Conservation (phyloP, 2,113 vertebrate genomes). For the Crotophaga sulcirostris region DNA sequence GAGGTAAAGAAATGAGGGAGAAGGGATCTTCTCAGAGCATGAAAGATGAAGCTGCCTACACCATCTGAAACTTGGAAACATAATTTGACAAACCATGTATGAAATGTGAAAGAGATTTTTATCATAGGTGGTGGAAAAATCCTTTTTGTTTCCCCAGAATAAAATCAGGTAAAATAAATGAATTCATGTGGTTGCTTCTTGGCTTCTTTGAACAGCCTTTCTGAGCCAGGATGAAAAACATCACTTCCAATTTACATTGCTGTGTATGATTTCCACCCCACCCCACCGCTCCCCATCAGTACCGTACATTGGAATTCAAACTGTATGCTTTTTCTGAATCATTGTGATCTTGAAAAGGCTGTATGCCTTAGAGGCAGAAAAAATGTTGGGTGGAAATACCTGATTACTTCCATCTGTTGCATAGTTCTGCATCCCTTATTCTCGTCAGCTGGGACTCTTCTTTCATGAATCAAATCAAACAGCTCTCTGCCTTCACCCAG, state of each 20-base stretch:
- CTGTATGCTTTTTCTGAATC: background rate
- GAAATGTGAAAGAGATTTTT: background rate
- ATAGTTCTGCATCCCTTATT: background rate
- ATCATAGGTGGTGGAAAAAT: background rate
- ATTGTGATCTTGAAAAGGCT: background rate
- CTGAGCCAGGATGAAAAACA: background rate
- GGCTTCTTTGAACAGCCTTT: background rate
- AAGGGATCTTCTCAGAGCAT: background rate
- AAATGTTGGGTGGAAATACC: background rate
- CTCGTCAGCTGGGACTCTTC: background rate
- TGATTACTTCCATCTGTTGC: background rate
- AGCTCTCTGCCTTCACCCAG: background rate
- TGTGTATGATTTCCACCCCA: background rate
- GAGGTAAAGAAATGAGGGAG: background rate
- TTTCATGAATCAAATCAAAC: background rate
- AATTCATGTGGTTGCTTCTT: background rate
- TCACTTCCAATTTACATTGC: background rate
- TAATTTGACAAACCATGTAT: background rate
- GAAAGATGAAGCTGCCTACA: background rate
- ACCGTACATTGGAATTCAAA: background rate
- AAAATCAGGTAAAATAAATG: background rate
- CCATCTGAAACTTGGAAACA: background rate
- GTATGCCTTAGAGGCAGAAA: background rate
- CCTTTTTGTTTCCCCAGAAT: background rate
- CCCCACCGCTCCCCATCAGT: background rate